These are phyloP conservation scores for Graptemys geographica DNA, from an alignment of 2,797 vertebrate genomes.

Conservation along the genomic window DNA sequence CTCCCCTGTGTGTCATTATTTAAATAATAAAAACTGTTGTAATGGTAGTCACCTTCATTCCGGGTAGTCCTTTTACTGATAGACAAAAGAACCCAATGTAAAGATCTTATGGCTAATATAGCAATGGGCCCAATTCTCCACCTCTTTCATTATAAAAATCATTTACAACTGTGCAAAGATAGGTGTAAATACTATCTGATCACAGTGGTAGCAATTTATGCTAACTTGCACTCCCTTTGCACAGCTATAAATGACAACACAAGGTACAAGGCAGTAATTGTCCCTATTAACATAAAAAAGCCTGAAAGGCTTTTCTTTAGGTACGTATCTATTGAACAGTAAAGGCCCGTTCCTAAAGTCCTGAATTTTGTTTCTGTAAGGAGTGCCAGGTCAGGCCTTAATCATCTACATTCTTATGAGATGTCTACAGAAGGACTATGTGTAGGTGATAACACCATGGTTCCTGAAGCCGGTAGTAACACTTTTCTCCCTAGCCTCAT, in stretches of 20 bases:
- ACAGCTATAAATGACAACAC: not conserved
- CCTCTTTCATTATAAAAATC: not conserved
- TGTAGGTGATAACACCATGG: not conserved
- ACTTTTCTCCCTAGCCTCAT: not conserved
- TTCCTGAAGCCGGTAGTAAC: not conserved
- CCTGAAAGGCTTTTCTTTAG: not conserved
- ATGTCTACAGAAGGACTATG: not conserved
- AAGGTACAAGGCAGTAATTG: not conserved
- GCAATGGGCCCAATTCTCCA: not conserved
- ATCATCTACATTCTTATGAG: not conserved
- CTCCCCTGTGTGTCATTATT: conserved; percentile 33
- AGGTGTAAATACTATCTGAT: not conserved
- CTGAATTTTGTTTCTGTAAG: not conserved
- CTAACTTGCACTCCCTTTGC: not conserved
- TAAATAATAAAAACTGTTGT: conserved; percentile 17
- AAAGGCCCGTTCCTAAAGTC: not conserved
- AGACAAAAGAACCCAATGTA: not conserved
- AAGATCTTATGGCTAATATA: not conserved
- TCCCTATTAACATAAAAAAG: not conserved
- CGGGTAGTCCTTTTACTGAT: not conserved
- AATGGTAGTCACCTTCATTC: not conserved
- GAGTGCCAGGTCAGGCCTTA: not conserved
- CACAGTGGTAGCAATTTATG: not conserved
- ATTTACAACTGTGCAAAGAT: not conserved
- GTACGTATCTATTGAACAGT: not conserved